These are phyloP conservation scores for Palythoa heliodiscus DNA, from an alignment of 92 coral and sea anemone genomes.

Conservation along the genomic window DNA sequence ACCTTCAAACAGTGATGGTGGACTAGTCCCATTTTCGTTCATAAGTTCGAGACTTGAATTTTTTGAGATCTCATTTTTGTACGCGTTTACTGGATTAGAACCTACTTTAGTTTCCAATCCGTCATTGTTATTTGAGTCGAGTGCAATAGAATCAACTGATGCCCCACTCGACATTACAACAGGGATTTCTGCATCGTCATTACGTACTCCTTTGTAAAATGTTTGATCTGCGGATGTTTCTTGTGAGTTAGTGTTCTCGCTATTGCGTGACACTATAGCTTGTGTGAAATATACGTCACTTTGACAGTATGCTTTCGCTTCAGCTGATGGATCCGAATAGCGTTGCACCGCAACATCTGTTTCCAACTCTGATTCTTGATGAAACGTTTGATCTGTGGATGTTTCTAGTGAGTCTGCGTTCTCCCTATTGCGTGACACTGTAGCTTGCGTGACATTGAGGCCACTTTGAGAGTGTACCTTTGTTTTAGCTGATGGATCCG, in stretches of 20 bases:
- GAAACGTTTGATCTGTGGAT: not conserved
- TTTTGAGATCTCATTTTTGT: not conserved
- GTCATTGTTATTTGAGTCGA: slow-evolving; percentile 23
- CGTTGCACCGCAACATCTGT: not conserved
- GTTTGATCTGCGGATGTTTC: not conserved
- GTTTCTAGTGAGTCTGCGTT: not conserved
- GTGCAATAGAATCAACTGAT: not conserved
- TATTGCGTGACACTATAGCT: not conserved
- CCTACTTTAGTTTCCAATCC: not conserved
- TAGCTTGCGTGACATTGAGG: not conserved
- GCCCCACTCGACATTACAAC: not conserved
- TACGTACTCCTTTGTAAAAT: not conserved
- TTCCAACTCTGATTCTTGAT: not conserved
- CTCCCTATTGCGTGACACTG: not conserved
- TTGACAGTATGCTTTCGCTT: not conserved
- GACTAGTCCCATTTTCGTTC: not conserved
- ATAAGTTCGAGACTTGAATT: not conserved
- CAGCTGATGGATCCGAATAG: not conserved
- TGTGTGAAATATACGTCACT: not conserved
- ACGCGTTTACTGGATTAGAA: not conserved
- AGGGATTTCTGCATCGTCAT: not conserved
- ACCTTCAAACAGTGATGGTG: not conserved
- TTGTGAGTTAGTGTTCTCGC: not conserved
- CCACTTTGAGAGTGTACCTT: not conserved
- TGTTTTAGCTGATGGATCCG: not conserved